These are phyloP conservation scores for Brassicogethes aeneus DNA, from an alignment of 2,888 invertebrate genomes.

Conservation along the genomic window DNA sequence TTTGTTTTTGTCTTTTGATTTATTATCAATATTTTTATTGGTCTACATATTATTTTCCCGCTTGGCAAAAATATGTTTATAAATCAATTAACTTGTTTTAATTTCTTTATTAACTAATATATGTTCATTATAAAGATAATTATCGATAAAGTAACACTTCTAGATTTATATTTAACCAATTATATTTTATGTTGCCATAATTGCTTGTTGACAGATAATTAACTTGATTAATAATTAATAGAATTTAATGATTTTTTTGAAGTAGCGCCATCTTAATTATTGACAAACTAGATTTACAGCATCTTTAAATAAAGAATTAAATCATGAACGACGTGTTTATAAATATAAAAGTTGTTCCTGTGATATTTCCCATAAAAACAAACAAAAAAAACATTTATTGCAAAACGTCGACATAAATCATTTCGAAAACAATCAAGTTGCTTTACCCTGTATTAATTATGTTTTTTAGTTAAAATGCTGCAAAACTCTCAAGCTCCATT, in stretches of 20 bases:
- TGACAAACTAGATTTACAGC: too few species aligned
- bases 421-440: background rate
- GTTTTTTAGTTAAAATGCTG: background rate
- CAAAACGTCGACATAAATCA: background rate
- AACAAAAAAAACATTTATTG: too few species aligned
- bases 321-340: too few species aligned
- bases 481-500: background rate
- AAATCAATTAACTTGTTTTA: background rate
- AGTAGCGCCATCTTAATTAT: too few species aligned
- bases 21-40: too few species aligned
- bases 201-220: background rate
- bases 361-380: too few species aligned
- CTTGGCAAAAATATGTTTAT: too few species aligned
- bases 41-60: too few species aligned
- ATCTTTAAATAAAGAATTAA: too few species aligned
- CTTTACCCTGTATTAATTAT: background rate
- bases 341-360: too few species aligned
- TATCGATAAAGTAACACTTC: background rate
- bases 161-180: constrained; percentile 1
- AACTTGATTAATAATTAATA: background rate
- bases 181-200: background rate
- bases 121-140: background rate
- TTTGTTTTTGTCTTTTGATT: too few species aligned
- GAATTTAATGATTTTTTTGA: too few species aligned
- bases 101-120: background rate